Evolutionary conservation across 2,113 vertebrate genomes (phyloP).

Genomic region (Alethe diademata): DNA sequence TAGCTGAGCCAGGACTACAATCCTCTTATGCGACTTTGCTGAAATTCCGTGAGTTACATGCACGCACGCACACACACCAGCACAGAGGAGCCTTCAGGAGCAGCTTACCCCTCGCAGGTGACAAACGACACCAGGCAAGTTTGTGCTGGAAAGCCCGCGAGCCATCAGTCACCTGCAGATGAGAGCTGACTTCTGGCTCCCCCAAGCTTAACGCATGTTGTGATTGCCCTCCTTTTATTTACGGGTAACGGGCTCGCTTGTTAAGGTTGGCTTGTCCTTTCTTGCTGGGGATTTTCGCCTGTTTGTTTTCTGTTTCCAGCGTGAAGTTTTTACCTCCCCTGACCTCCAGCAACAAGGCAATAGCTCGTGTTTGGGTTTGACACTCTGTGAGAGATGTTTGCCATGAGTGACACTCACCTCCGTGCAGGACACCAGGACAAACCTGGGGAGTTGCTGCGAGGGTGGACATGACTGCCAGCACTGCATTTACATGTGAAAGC

Average conservation of each 20-base stretch:
- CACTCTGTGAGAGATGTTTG: background rate
- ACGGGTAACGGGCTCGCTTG: background rate
- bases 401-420: background rate
- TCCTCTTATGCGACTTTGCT: slow-evolving; percentile 63
- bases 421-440: background rate
- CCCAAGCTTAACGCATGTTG: background rate
- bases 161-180: slow-evolving; percentile 10
- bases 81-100: slow-evolving; percentile 58
- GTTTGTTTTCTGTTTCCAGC: slow-evolving; percentile 24
- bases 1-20: slow-evolving; percentile 48
- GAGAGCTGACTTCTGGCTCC: slow-evolving; percentile 7
- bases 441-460: background rate
- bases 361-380: background rate
- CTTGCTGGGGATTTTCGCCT: slow-evolving; percentile 41
- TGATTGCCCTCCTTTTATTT: slow-evolving; percentile 47
- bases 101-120: slow-evolving; percentile 10
- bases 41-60: slow-evolving; percentile 50
- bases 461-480: background rate
- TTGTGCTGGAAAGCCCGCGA: slow-evolving; percentile 9
- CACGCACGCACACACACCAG: slow-evolving; percentile 46
- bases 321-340: slow-evolving; percentile 34
- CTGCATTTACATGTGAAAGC: rapidly evolving
- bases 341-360: slow-evolving; percentile 15
- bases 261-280: slow-evolving; percentile 58
- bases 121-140: slow-evolving; percentile 34